Evolutionary conservation across 2,888 invertebrate species (phyloP), one percentile per base, ranked within the genome.

Genomic region (Cheilosia variabilis): DNA sequence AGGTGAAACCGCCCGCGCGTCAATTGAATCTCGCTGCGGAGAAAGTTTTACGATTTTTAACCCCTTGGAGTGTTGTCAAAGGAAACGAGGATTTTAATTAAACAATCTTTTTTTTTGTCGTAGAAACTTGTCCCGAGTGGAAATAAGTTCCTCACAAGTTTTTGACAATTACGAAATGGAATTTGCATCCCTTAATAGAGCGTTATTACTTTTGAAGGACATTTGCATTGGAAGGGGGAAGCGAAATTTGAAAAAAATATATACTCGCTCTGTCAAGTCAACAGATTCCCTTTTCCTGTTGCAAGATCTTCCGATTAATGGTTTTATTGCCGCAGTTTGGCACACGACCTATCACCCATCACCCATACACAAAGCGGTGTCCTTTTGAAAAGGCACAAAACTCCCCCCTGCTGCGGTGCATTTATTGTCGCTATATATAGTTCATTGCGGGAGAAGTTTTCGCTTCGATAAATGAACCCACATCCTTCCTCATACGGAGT

Each of bases 121-220:
- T 3, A 13, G 3, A 37, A 37, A 37, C n/a, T 37, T 65, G 7
- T 34, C n/a, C 58, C 10, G 10, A 27, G 22, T 13, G 17, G 13
- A 19, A 41, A n/a, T 13, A 55, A 78, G 47, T 69, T 69, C 63
- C 57, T 10, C 15, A 45, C 34, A 83, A 79, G 79, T 79, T 73
- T 84, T 79, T 84, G 84, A 84, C 80, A 84, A 80, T 71, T 58
- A 53, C 52, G 41, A 84, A 84, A 84, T 75, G 68, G 60, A 71
- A 80, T 75, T 69, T 84, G 65, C 79, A 79, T 71, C 65, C 58
- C 65, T 84, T 79, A 80, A 80, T 75, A 60, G 69, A 80, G 65
- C 58, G 47, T 80, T 84, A 84, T 84, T 79, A 62, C 75, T 75
- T 80, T 80, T 27, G 27, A 9, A 41, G n/a, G 52, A 78, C 15